These are phyloP conservation scores for Eulemur coronatus DNA, from an alignment of 2,797 vertebrate species.

Conservation along the genomic window DNA sequence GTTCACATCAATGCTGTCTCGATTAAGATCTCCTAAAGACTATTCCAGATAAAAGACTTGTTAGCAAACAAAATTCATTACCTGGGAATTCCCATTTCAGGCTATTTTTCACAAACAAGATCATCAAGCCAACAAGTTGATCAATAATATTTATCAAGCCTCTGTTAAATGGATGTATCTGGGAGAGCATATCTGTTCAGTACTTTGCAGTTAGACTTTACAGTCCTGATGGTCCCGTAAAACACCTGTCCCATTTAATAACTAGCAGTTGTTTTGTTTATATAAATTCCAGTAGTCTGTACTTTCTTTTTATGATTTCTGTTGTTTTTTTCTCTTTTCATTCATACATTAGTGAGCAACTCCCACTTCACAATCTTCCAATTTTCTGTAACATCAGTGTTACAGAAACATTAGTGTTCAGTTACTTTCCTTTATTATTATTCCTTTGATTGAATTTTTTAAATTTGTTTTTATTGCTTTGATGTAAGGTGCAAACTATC, in stretches of 20 bases:
- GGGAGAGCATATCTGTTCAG: not conserved
- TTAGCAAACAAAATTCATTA: not conserved
- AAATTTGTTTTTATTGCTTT: not conserved
- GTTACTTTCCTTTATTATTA: not conserved
- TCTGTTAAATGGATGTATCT: not conserved
- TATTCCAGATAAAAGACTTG: slow-evolving; percentile 25
- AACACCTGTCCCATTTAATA: not conserved
- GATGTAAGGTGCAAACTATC: not conserved
- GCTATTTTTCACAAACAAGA: slow-evolving; percentile 39
- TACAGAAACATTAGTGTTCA: not conserved
- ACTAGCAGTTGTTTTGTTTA: not conserved
- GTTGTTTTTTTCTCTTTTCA: not conserved
- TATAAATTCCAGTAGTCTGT: not conserved
- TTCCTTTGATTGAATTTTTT: not conserved
- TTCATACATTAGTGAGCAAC: not conserved
- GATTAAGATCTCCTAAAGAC: slow-evolving; percentile 7
- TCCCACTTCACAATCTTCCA: not conserved
- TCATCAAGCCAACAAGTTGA: not conserved
- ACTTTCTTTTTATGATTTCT: not conserved
- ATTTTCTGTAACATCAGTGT: not conserved
- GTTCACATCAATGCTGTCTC: not conserved
- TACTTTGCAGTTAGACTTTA: not conserved
- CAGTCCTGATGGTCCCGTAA: not conserved
- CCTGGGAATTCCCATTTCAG: not conserved
- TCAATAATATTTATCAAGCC: slow-evolving; percentile 28